phyloP scores from a whole-genome alignment of 2,888 invertebrate species.

The Chromoteleia sp. region DNA sequence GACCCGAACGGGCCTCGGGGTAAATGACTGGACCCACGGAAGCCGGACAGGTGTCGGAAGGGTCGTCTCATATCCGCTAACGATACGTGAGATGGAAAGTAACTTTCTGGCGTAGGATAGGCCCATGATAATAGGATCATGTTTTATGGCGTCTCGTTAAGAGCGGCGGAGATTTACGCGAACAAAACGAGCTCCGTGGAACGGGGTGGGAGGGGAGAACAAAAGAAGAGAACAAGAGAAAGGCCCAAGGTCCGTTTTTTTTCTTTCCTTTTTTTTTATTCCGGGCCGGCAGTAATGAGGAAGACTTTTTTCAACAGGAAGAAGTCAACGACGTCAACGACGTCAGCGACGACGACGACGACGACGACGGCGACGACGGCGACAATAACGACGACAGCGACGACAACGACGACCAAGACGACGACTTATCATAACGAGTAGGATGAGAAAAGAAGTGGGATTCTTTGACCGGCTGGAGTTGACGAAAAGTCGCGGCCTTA shows the following conservation, averaged over 20 bases:
- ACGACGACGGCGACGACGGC: too few species aligned
- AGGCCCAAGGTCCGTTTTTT: slow-evolving; percentile 36
- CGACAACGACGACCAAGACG: too few species aligned
- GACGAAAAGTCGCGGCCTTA: slow-evolving; percentile 53
- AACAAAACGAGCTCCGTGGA: slow-evolving; percentile 32
- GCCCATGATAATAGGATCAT: slow-evolving; percentile 83
- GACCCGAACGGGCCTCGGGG: slow-evolving; percentile 26
- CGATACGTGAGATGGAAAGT: slow-evolving; percentile 63
- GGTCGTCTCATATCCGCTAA: slow-evolving; percentile 54
- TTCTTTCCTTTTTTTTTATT: slow-evolving; percentile 10
- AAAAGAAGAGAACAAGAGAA: slow-evolving; percentile 39
- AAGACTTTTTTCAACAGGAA: slow-evolving; percentile 43
- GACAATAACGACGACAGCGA: too few species aligned
- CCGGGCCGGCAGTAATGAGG: slow-evolving; percentile 42
- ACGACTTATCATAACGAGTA: slow-evolving; percentile 57
- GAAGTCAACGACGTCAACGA: slow-evolving; percentile 25
- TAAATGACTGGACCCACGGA: slow-evolving; percentile 60
- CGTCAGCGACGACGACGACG: too few species aligned
- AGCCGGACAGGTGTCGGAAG: slow-evolving; percentile 64
- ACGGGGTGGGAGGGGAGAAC: background rate
- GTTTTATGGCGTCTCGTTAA: slow-evolving; percentile 84
- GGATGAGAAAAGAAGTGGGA: slow-evolving; percentile 42
- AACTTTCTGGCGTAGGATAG: slow-evolving; percentile 76
- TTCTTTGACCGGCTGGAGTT: slow-evolving; percentile 34
- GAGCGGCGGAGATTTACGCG: slow-evolving; percentile 80